Evolutionary conservation across 2,113 vertebrate genomes (phyloP).

Genomic region (Odontesthes bonariensis): DNA sequence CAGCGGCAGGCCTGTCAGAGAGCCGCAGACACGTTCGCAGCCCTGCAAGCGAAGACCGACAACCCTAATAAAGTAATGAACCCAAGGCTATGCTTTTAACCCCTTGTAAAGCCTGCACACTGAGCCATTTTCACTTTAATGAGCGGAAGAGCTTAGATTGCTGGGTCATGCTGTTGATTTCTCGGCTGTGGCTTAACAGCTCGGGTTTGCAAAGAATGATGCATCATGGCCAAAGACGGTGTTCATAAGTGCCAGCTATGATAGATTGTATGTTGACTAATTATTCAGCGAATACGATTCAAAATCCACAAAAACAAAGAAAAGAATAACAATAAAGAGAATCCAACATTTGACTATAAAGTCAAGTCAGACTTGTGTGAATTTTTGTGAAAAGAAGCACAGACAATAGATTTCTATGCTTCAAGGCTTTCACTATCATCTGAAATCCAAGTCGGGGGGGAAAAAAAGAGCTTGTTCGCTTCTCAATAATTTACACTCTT

Average conservation of each 20-base stretch:
- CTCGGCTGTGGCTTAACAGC: constrained; percentile 22
- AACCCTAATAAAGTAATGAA: constrained; percentile 67
- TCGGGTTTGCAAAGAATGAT: constrained; percentile 4
- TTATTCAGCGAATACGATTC: background rate
- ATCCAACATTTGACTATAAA: background rate
- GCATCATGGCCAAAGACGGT: background rate
- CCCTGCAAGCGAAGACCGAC: constrained; percentile 40
- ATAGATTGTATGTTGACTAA: background rate
- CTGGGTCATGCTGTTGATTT: constrained; percentile 60
- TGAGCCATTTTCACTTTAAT: constrained; percentile 61
- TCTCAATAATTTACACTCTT: constrained; percentile 13
- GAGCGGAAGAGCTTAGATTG: constrained; percentile 69
- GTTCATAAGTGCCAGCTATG: background rate
- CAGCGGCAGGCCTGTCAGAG: constrained; percentile 52
- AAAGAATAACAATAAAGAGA: background rate
- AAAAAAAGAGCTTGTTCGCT: background rate
- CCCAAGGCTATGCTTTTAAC: constrained; percentile 58
- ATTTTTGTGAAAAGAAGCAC: background rate
- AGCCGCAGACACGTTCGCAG: constrained; percentile 49
- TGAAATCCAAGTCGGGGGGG: background rate
- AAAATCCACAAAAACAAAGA: background rate
- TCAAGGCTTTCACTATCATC: background rate
- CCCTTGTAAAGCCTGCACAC: constrained; percentile 47
- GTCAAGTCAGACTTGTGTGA: background rate
- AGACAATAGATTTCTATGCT: background rate